Base-by-base conservation (phyloP, 2,113 vertebrate genomes). In the Himantopus leucocephalus region DNA sequence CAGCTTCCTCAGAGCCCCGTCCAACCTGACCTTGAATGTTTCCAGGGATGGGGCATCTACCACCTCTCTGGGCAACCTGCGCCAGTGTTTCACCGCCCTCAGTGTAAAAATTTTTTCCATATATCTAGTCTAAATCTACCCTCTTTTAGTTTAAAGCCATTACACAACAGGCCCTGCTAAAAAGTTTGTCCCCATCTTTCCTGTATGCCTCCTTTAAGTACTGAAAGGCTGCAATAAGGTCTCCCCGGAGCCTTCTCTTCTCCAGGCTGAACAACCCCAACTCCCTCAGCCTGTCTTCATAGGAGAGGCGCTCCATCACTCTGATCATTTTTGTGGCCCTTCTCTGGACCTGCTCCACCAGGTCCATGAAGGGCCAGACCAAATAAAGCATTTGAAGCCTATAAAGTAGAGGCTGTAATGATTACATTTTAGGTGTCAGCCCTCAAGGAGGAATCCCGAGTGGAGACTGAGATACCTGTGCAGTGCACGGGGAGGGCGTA, bases 401-500 rank as follows among this genome's bases (percentile, higher is more conserved):
- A 21, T 7, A 4, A 88, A 75, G 37, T 2, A 29, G 62, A 63
- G 29, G 37, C 43, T 89, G 48, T 29, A 77, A 59, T 7, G 3
- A 52, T 22, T 10, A 48, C 0, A 1, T 43, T 55, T 39, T 20
- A 43, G 56, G 52, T 29, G 22, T 53, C 32, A 86, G 7, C 5
- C 9, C 9, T 12, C 6, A 58, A 6, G 68, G 15, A 88, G 8
- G 37, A 83, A 89, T 48, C 26, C 43, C 1, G 17, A 63, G 47
- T 3, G 6, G 43, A 43, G 48, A n/a, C 11, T 1, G 2, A 63
- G 35, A 64, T 11, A n/a, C 22, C 34, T 22, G 62, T 23, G 35
- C 8, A 18, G 35, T 4, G 43, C 35, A 34, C 3, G 34, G 8
- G 12, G 41, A 91, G 24, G 1, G 8, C 0, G 1, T 8, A 8